Evolutionary conservation across 2,888 invertebrate genomes (phyloP), one percentile per base, ranked within the genome.

Genomic region (Pardosa pseudoannulata): DNA sequence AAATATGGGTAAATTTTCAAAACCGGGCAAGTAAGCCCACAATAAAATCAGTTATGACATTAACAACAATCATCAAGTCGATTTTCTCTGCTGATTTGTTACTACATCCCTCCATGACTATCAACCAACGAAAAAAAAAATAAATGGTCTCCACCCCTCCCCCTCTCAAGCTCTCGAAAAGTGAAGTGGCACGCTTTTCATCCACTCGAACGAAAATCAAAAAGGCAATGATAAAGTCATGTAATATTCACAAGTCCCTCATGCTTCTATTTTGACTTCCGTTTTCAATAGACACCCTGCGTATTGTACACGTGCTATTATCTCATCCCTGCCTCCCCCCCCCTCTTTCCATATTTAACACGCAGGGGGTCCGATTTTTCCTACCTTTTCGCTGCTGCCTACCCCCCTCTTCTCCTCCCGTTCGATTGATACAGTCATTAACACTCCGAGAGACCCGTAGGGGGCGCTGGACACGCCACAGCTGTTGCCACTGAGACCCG

Each of bases 211-310:
- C 62, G 31, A 62, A 79, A 79, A 72, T 74, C 73, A 81, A 81
- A 81, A 81, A 70, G 81, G 67, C 36, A 75, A 76, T 76, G 70
- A 82, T 82, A 64, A 75, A 82, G 75, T 82, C 82, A 82, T 82
- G 62, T 82, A 82, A 82, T 82, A 82, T 82, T 82, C 82, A 82
- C 41, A 31, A 71, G 31, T 41, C 29, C 72, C 39, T 36, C 29
- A 19, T 27, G 27, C 13, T 46, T 71, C 23, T 39, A 29, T 72
- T 36, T 79, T 79, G 41, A 62, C 29, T 36, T 31, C 71, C 32
- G 72, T 71, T 46, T 46, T 39, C 65, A 67, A 41, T 27, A 67
- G 36, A 80, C 28, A 73, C 32, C 23, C 23, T 46, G 19, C n/a
- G 46, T 64, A 46, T 62, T 32, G 46, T 71, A 62, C 82, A 82